These are phyloP conservation scores for Styela clava DNA, from an alignment of 23 tunicate genomes.

Conservation along the genomic window DNA sequence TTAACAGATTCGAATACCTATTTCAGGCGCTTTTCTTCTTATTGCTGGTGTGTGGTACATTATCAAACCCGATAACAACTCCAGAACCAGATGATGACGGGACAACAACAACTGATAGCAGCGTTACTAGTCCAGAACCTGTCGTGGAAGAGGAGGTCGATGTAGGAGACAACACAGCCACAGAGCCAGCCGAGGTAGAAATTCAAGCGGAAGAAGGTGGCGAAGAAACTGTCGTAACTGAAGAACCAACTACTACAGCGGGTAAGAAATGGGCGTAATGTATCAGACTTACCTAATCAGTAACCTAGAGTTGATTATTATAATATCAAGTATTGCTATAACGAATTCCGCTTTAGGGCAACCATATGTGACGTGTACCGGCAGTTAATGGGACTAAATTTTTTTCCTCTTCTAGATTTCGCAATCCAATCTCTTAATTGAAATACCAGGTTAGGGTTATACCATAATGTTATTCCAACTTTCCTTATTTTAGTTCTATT, in stretches of 20 bases:
- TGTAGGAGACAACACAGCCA: background rate
- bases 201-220: constrained; percentile 10
- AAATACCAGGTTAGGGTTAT: too few relatives aligned
- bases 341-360: too few relatives aligned
- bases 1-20: too few relatives aligned
- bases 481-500: too few relatives aligned
- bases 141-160: background rate
- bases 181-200: background rate
- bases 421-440: too few relatives aligned
- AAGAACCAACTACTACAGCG: background rate
- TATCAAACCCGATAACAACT: background rate
- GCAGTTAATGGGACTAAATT: too few relatives aligned
- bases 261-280: background rate
- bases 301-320: too few relatives aligned
- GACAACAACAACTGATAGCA: background rate
- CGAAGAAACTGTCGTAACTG: background rate
- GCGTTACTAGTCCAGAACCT: background rate
- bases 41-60: background rate
- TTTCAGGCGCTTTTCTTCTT: background rate
- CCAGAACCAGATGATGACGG: background rate
- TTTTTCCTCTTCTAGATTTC: too few relatives aligned
- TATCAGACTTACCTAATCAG: background rate
- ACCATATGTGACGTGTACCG: too few relatives aligned
- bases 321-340: too few relatives aligned
- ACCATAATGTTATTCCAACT: too few relatives aligned